A percentile compares a stretch with the other conserved stretches of the same genome.
Evolutionary conservation across 2,888 invertebrate genomes (phyloP).

Genomic region (Cinara cedri): DNA sequence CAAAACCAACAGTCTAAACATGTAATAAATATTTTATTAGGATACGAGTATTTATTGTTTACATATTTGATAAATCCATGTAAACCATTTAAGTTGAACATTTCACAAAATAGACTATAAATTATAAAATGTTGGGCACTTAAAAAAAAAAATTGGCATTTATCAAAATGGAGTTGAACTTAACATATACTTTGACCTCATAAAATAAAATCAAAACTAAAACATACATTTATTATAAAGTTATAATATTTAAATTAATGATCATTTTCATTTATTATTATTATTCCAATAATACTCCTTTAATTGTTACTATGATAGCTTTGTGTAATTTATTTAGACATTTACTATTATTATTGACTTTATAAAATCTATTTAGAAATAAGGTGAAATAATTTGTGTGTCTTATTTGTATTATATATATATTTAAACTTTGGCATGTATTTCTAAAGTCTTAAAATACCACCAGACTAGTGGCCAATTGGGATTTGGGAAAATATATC

Average conservation of each 20-base stretch:
- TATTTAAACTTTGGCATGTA: constrained; percentile 53
- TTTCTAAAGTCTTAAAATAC: constrained; percentile 54
- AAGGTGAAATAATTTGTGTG: constrained; percentile 11
- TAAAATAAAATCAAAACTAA: not conserved
- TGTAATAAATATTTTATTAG: no score
- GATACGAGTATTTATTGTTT: no score
- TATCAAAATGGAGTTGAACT: not conserved
- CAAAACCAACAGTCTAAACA: no score
- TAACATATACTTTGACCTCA: not conserved
- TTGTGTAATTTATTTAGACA: not conserved
- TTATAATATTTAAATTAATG: not conserved
- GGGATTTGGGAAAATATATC: constrained; percentile 49
- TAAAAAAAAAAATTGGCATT: not conserved
- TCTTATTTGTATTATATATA: constrained; percentile 7
- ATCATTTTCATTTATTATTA: not conserved
- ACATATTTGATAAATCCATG: no score
- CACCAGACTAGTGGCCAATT: constrained; percentile 51
- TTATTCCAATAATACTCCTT: not conserved
- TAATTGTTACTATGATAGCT: no score
- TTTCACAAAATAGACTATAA: not conserved
- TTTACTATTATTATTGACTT: constrained; percentile 12
- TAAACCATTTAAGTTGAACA: no score
- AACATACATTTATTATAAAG: not conserved
- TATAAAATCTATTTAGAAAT: no score
- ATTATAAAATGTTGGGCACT: not conserved